A percentile compares a stretch with the other conserved stretches of the same genome.
Conservation (phyloP, 53 echinoderm and acorn worm genomes). For the Actinopyga echinites region DNA sequence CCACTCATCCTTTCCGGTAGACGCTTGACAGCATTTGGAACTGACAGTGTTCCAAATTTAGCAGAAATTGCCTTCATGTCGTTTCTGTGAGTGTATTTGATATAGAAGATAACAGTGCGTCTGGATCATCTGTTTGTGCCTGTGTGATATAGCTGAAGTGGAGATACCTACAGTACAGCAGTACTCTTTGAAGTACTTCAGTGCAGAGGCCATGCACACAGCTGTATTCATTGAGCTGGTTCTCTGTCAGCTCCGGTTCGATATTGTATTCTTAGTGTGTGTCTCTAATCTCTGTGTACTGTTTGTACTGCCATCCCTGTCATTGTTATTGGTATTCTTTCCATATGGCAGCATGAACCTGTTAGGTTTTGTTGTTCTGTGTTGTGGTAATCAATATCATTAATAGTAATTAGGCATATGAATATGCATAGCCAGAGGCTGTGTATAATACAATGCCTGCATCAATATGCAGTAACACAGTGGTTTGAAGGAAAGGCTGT, state of each 20-base stretch:
- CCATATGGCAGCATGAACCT: conserved; percentile 1
- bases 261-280: too few species aligned
- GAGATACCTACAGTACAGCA: not conserved
- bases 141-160: too few species aligned
- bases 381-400: conserved; percentile 15
- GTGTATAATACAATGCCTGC: too few species aligned
- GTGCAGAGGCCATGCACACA: not conserved
- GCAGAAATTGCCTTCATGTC: conserved; percentile 62
- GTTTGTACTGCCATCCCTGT: conserved; percentile 21
- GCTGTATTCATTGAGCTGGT: not conserved
- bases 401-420: conserved; percentile 12
- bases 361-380: conserved; percentile 4
- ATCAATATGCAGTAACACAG: too few species aligned
- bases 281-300: not conserved
- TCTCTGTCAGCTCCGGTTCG: too few species aligned
- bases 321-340: conserved; percentile 6
- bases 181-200: too few species aligned
- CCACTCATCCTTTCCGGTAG: conserved; percentile 61
- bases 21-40: conserved; percentile 55
- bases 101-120: too few species aligned
- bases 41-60: conserved; percentile 83
- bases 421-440: not conserved
- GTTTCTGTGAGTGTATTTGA: not conserved
- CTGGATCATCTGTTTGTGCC: too few species aligned
- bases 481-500: too few species aligned